Conservation (phyloP, 2,888 invertebrate species). For the Chydorus sphaericus region DNA sequence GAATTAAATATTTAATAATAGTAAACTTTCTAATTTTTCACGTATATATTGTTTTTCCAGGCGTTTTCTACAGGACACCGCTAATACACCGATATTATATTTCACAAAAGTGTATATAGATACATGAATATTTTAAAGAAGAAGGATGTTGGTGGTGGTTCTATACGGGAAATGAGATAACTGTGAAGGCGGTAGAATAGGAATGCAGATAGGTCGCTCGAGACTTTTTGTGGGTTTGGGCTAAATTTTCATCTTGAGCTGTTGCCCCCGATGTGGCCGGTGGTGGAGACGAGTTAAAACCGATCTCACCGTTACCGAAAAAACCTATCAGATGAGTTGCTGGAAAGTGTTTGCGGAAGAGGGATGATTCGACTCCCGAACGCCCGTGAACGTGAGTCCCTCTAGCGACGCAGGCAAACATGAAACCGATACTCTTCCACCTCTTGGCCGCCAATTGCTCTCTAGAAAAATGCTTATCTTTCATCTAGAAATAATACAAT, state of each 20-base stretch:
- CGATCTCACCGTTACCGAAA: slow-evolving; percentile 35
- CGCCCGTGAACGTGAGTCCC: slow-evolving; percentile 25
- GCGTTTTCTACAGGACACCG: too few relatives aligned
- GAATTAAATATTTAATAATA: too few relatives aligned
- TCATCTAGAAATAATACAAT: slow-evolving; percentile 5
- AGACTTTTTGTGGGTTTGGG: neutral
- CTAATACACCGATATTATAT: too few relatives aligned
- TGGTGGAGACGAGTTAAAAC: slow-evolving; percentile 22
- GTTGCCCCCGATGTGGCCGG: neutral
- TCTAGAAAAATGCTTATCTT: slow-evolving; percentile 16
- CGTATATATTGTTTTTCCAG: too few relatives aligned
- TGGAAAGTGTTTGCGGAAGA: slow-evolving; percentile 31
- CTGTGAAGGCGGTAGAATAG: slow-evolving; percentile 4
- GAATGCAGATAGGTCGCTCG: neutral
- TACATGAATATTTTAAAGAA: too few relatives aligned
- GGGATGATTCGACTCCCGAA: slow-evolving; percentile 28
- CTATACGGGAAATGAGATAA: slow-evolving; percentile 3
- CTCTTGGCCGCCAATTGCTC: too few relatives aligned
- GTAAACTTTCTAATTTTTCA: too few relatives aligned
- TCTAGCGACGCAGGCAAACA: slow-evolving; percentile 33
- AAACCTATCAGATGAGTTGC: slow-evolving; percentile 32
- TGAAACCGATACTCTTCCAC: slow-evolving; percentile 26
- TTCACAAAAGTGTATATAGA: too few relatives aligned
- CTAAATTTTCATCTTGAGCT: neutral
- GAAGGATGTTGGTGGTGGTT: neutral